These are phyloP conservation scores for Ophion costatus DNA, from an alignment of 2,888 invertebrate species.

Conservation along the genomic window DNA sequence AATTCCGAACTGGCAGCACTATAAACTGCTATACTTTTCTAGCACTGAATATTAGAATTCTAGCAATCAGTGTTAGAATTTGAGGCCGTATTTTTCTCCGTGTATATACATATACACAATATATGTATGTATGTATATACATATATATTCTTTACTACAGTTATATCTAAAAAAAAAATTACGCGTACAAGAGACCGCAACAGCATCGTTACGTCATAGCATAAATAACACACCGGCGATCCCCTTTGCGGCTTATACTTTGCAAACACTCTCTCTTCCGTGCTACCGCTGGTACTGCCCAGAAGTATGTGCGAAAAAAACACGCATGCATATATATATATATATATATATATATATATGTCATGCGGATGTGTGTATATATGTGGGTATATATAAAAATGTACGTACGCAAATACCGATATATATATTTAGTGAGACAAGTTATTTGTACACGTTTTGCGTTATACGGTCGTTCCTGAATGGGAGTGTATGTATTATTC, in stretches of 20 bases:
- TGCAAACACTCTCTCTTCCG: conserved; percentile 42
- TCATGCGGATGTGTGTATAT: background rate
- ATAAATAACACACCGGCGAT: conserved; percentile 41
- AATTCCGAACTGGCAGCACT: too few relatives aligned
- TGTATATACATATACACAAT: too few relatives aligned
- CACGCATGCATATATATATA: background rate
- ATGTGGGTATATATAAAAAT: background rate
- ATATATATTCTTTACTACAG: background rate
- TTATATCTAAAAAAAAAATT: conserved; percentile 16
- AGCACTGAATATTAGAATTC: too few relatives aligned
- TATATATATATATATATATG: background rate
- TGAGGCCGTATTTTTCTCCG: too few relatives aligned
- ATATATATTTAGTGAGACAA: conserved; percentile 2
- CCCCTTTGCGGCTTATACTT: conserved; percentile 48
- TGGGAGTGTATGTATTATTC: conserved; percentile 13
- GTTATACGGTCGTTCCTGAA: conserved; percentile 1
- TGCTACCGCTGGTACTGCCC: conserved; percentile 24
- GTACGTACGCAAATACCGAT: background rate
- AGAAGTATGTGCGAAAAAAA: conserved; percentile 34
- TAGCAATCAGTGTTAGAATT: too few relatives aligned
- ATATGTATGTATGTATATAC: background rate
- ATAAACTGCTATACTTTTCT: too few relatives aligned
- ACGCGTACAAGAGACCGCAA: conserved; percentile 45
- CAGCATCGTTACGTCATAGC: conserved; percentile 38
- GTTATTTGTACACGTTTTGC: conserved; percentile 5